Base-by-base conservation (phyloP, 2,797 vertebrate genomes). In the Xiphophorus birchmanni region DNA sequence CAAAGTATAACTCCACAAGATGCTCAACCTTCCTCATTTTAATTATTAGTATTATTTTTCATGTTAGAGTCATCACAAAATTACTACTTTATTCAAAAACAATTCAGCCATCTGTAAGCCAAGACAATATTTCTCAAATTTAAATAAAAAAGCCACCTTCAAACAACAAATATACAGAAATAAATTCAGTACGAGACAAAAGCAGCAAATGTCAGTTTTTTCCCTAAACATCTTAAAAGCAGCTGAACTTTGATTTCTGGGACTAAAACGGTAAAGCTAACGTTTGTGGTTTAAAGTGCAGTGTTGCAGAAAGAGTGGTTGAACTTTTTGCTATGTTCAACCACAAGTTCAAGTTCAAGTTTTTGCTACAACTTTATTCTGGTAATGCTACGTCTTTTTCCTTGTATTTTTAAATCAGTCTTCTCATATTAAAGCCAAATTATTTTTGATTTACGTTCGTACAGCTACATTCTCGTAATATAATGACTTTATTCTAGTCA, bases 261-360 rank as follows among this genome's bases (percentile, higher is more conserved):
- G 32, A 35, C 60, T 63, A 35, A 63, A 63, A 17, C 9, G 21
- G 35, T 52, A 29, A 71, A 75, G 40, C 40, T 74, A 50, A 58
- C 72, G 42, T 67, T 4, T 45, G 69, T 65, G 26, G 75, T 75
- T 79, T 91, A 85, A 93, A 87, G 90, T 90, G 91, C 88, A 89
- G 80, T 11, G 50, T 58, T 48, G n/a, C 75, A 86, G 85, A 72
- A 85, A 81, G 79, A 77, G 78, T 73, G 2, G 74, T 18, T 63
- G 48, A 67, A 67, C 78, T 10, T 21, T 4, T 21, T 45, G 13
- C 60, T 77, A 77, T 81, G 9, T 42, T 32, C 32, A 32, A 32
- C 32, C 32, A 32, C 32, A 32, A 32, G 32, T 32, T 32, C 32
- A 32, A 32, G 32, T 32, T 32, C 32, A 32, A 2, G 32, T 32